Base-by-base conservation (phyloP, 2,797 vertebrate genomes). In the Kryptolebias ocellatus region DNA sequence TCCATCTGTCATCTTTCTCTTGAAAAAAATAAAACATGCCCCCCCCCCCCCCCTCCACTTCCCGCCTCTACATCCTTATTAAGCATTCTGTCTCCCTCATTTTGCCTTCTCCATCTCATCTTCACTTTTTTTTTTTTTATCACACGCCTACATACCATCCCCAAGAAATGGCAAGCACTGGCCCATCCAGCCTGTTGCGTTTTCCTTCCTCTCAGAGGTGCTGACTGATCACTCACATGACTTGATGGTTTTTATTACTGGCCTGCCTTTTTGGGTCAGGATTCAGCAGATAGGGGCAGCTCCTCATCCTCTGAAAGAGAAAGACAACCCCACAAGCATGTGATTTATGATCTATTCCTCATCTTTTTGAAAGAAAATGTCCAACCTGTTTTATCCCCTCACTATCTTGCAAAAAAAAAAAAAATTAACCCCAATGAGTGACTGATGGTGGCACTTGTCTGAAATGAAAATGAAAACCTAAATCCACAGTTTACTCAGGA, bases 241-340 rank as follows among this genome's bases (percentile, higher is more conserved):
- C 85, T 80, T 87, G 83, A 90, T 89, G 85, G 87, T 67, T 90
- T 88, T 90, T 90, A 93, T 93, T 92, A 92, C 88, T 88, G 90
- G 85, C 81, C 87, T 86, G 79, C 44, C 83, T 86, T 83, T 86
- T 83, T 79, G 70, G 90, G 91, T 93, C 92, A 90, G 81, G 65
- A 87, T 70, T 80, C 53, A 52, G 78, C 73, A 83, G 68, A 87
- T 88, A 86, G 70, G 74, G 85, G 88, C 77, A 57, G 60, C 66
- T 70, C 62, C 27, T 83, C 83, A 85, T 87, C 79, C 72, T 80
- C 55, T 8, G 5, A 65, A 76, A 59, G 63, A 78, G 65, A 82
- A 78, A 76, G 61, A 60, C 17, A 62, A 39, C 64, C 68, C 39
- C 53, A 34, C 76, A 37, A 85, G 77, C 84, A 89, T 87, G 85